Conservation (phyloP, 2,113 vertebrate genomes). For the Poeciliopsis prolifica region DNA sequence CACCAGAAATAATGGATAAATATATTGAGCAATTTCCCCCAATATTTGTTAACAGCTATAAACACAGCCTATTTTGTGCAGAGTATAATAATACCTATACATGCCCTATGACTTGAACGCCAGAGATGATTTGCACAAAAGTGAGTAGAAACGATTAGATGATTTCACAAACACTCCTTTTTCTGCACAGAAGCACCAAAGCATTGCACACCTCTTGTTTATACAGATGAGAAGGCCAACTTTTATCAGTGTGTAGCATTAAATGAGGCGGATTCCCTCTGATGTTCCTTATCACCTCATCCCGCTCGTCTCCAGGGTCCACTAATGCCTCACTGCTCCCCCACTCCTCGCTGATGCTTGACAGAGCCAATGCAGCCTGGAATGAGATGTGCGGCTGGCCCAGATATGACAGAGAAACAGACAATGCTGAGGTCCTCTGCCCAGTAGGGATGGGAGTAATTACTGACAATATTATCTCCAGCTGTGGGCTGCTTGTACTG, state of each 20-base stretch:
- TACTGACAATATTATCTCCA: conserved; percentile 73
- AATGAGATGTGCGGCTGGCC: conserved; percentile 67
- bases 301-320: conserved; percentile 65
- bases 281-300: conserved; percentile 70
- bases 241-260: conserved; percentile 47
- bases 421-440: conserved; percentile 64
- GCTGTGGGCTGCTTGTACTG: conserved; percentile 57
- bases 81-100: conserved; percentile 6
- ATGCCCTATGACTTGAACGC: not conserved
- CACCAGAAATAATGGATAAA: conserved; percentile 11
- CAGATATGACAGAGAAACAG: conserved; percentile 70
- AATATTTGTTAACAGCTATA: conserved; percentile 30
- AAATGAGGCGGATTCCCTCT: conserved; percentile 58
- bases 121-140: conserved; percentile 10
- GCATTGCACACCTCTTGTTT: conserved; percentile 39
- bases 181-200: conserved; percentile 15
- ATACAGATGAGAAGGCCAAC: conserved; percentile 42
- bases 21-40: not conserved
- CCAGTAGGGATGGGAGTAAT: conserved; percentile 71
- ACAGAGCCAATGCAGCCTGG: conserved; percentile 54
- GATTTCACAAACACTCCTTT: conserved; percentile 8
- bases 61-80: conserved; percentile 13
- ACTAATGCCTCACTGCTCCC: conserved; percentile 49
- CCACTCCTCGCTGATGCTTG: conserved; percentile 54
- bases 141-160: conserved; percentile 14